phyloP scores from a whole-genome alignment of 2,113 vertebrate genomes.

The Cacatua alba region DNA sequence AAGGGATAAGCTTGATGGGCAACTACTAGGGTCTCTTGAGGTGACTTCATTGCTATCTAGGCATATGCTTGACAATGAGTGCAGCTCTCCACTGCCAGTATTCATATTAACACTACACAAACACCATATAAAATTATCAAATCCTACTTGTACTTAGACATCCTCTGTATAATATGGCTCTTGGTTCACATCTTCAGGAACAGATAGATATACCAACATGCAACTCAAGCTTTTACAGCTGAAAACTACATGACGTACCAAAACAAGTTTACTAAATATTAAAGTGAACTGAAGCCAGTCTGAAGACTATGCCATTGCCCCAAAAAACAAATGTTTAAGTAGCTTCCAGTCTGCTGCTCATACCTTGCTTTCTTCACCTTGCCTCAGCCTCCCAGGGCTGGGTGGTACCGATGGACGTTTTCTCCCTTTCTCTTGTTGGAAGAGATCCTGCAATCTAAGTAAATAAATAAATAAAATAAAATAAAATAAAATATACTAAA shows the following conservation, averaged over 20 bases:
- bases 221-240: background rate
- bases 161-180: background rate
- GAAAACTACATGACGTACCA: background rate
- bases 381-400: conserved; percentile 92
- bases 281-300: background rate
- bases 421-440: conserved; percentile 96
- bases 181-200: background rate
- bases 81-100: background rate
- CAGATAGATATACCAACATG: background rate
- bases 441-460: conserved; percentile 91
- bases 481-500: background rate
- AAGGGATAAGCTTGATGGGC: background rate
- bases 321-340: background rate
- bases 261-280: background rate
- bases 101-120: background rate
- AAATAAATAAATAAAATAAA: background rate
- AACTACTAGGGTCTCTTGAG: background rate
- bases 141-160: background rate
- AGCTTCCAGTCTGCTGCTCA: background rate
- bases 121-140: background rate
- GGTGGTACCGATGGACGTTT: conserved; percentile 95
- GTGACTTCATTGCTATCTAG: background rate
- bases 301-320: background rate
- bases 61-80: accelerated
- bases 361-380: conserved; percentile 94